Base-by-base conservation (phyloP, 1,140 invertebrate species). In the Caerostris extrusa region DNA sequence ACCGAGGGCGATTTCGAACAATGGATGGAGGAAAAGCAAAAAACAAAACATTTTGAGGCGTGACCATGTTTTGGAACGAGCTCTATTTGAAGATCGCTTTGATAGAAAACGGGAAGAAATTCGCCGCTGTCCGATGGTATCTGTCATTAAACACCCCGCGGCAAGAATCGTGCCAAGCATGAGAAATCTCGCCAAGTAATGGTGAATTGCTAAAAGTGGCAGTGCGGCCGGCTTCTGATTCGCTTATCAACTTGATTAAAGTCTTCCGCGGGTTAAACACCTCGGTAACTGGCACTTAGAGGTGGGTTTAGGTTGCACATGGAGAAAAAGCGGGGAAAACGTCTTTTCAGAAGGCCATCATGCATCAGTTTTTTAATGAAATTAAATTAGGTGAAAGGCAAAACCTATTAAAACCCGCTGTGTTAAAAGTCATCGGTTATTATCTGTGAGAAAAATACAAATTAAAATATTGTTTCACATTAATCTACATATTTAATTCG, bases 161-260 rank as follows among this genome's bases (percentile, higher is more conserved):
- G 69, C 10, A 7, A 34, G 7, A 34, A 77, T 77, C 69, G 69
- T 77, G 69, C 50, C 3, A 8, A 4, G 69, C 69, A 77, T 77
- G 69, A 34, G 12, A 53, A 77, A 77, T 53, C 50, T 34, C 69
- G 3, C 3, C 10, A 7, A 3, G 69, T 77, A 77, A 77, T 77
- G 69, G 69, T 77, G 69, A 77, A 77, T 50, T 77, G 69, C 34
- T 34, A 77, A 77, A 77, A 77, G 69, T 77, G 34, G 69, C 69
- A 34, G 50, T 19, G 69, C 69, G 69, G 69, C 69, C 12, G 19
- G 34, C 69, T 77, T 77, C 69, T 77, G 19, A 19, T 50, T 34
- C 19, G 69, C 69, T 77, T 77, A 77, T 77, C 69, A 77, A 77
- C 69, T 77, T 77, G 69, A 77, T 77, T 77, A 53, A 77, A 77